Evolutionary conservation across 35 echinoderm and acorn worm genomes (phyloP).

Genomic region (Diadema setosum): DNA sequence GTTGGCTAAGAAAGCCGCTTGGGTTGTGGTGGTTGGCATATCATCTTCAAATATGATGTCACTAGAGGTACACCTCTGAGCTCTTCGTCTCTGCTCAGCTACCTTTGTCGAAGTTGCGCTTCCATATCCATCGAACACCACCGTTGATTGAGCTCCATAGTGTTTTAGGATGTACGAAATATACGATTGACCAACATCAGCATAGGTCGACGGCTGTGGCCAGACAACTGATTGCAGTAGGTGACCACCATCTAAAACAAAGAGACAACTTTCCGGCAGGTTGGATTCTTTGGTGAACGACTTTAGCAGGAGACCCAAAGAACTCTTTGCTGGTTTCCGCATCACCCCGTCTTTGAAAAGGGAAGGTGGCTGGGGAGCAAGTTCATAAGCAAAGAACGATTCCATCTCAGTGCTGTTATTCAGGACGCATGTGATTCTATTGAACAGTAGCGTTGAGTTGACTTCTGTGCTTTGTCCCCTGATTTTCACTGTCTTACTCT

Average conservation of each 20-base stretch:
- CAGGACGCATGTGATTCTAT: conserved; percentile 32
- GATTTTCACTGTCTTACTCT: conserved; percentile 44
- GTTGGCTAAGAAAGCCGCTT: too few relatives aligned
- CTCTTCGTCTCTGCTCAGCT: too few relatives aligned
- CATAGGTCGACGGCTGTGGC: conserved; percentile 47
- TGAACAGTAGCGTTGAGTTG: conserved; percentile 32
- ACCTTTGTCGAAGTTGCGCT: too few relatives aligned
- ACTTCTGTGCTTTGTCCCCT: conserved; percentile 24
- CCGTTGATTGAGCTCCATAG: too few relatives aligned
- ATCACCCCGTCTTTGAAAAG: conserved; percentile 19
- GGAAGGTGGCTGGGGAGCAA: background rate
- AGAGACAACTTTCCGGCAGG: conserved; percentile 30
- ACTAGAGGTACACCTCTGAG: too few relatives aligned
- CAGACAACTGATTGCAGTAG: conserved; percentile 54
- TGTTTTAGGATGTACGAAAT: conserved; percentile 27
- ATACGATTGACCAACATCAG: conserved; percentile 11
- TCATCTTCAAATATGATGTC: too few relatives aligned
- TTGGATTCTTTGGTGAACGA: conserved; percentile 33
- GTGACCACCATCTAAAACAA: conserved; percentile 58
- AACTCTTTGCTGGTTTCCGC: too few relatives aligned
- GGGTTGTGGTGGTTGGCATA: too few relatives aligned
- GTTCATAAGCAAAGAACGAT: conserved; percentile 49
- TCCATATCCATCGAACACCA: too few relatives aligned
- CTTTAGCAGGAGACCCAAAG: too few relatives aligned
- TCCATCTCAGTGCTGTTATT: conserved; percentile 43